Evolutionary conservation across 2,113 vertebrate species (phyloP), one percentile per base, ranked within the genome.

Genomic region (Melanerpes formicivorus): DNA sequence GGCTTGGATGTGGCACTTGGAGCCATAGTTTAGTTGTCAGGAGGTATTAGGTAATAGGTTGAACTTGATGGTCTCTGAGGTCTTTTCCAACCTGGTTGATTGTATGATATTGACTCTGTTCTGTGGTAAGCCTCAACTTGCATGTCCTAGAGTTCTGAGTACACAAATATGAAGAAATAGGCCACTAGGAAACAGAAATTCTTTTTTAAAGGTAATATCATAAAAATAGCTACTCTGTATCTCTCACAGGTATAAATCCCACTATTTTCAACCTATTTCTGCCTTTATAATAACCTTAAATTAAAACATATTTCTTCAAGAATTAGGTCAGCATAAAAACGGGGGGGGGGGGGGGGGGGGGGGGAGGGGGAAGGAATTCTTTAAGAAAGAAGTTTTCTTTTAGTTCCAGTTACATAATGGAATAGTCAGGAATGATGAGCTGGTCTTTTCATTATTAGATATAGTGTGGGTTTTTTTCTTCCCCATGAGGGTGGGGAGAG

Each of bases 131-230:
- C 52, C 58, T 44, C 29, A 66, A 12, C 70, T 93, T 58, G 32
- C 23, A 22, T 84, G 86, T 80, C 81, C 48, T 55, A 18, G 73
- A 17, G 52, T 81, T 50, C 69, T 42, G 52, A 91, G 58, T 17
- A 88, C 29, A 80, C 60, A 91, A 92, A 93, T 42, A 44, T 30
- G 32, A 71, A 80, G 63, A 92, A 96, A 88, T 23, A 21, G n/a
- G 71, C 14, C 54, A 52, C 86, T 93, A 91, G 62, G 80, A 91
- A 87, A 65, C 54, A 70, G 46, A 71, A 70, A 80, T 63, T 67
- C 0, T 17, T 46, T 62, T 73, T 5, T 29, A 75, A 90, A 34
- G 17, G 3, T 29, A 22, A 23, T 42, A 48, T 5, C 6, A 64
- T 46, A 37, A 42, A 86, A 84, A 60, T 27, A 73, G 37, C 37